These are phyloP conservation scores for Hyalella azteca DNA, from an alignment of 2,888 invertebrate genomes.

Conservation along the genomic window DNA sequence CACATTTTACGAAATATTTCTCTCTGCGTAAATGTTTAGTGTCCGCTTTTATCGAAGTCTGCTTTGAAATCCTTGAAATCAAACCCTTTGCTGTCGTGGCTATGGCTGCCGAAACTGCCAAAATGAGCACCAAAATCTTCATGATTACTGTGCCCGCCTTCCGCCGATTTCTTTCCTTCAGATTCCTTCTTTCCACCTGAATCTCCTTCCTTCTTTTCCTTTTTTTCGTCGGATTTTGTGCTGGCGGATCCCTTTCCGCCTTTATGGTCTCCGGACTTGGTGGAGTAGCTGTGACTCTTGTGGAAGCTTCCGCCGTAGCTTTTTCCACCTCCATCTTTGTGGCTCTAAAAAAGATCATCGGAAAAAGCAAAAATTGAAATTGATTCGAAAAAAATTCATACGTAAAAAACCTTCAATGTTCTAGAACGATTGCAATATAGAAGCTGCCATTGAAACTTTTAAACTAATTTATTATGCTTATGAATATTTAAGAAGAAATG, in stretches of 20 bases:
- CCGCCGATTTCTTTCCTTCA: constrained; percentile 6
- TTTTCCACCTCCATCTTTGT: constrained; percentile 14
- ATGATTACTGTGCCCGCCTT: background rate
- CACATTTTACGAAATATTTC: too few relatives aligned
- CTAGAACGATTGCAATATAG: too few relatives aligned
- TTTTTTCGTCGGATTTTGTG: constrained; percentile 4
- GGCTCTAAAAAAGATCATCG: background rate
- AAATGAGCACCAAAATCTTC: constrained; percentile 19
- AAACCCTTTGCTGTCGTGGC: constrained; percentile 36
- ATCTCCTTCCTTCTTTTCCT: background rate
- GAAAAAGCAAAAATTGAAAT: background rate
- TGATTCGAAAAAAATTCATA: background rate
- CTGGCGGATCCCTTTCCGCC: constrained; percentile 8
- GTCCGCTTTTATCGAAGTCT: too few relatives aligned
- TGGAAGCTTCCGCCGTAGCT: constrained; percentile 27
- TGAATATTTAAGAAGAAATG: too few relatives aligned
- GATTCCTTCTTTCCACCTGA: constrained; percentile 12
- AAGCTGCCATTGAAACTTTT: too few relatives aligned
- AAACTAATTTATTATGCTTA: too few relatives aligned
- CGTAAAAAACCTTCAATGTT: too few relatives aligned
- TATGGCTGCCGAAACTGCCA: constrained; percentile 15
- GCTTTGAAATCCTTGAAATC: constrained; percentile 23
- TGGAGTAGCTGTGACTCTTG: constrained; percentile 24
- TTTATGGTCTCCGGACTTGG: background rate
- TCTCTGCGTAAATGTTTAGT: too few relatives aligned